phyloP scores from a whole-genome alignment of 2,113 vertebrate species.

The Chaenogobius annularis region DNA sequence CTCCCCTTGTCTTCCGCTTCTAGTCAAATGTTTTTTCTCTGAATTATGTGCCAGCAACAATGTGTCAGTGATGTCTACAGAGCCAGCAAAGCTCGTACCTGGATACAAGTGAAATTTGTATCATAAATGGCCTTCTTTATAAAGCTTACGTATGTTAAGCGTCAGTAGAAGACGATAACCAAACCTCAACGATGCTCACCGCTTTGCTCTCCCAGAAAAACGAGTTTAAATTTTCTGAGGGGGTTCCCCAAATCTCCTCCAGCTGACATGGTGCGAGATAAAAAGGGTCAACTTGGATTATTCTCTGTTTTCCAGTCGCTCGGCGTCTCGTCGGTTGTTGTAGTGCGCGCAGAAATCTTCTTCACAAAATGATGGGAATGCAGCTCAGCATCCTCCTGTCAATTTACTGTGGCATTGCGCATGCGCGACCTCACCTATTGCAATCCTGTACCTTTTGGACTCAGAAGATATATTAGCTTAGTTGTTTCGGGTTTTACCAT shows the following conservation, averaged over 20 bases:
- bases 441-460: constrained; percentile 51
- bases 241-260: constrained; percentile 93
- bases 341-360: constrained; percentile 65
- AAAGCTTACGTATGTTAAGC: constrained; percentile 41
- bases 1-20: constrained; percentile 1
- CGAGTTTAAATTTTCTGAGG: constrained; percentile 94
- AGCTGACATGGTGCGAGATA: constrained; percentile 82
- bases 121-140: constrained; percentile 47
- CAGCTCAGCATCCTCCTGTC: constrained; percentile 76
- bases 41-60: constrained; percentile 26
- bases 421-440: constrained; percentile 78
- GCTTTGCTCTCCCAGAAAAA: constrained; percentile 94
- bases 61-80: constrained; percentile 13
- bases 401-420: constrained; percentile 62
- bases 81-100: constrained; percentile 4
- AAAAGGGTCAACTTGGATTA: constrained; percentile 47
- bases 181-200: constrained; percentile 79
- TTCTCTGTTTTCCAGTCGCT: constrained; percentile 45
- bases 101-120: constrained; percentile 14
- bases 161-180: constrained; percentile 25
- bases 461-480: constrained; percentile 5
- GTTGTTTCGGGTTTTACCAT: not conserved
- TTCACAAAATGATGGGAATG: constrained; percentile 76
- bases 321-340: constrained; percentile 52
- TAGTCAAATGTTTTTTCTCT: constrained; percentile 48